Percentiles rank a stretch among this genome's conserved stretches.
These are phyloP conservation scores for Thymallus thymallus DNA, from an alignment of 2,113 vertebrate species.

Conservation along the genomic window DNA sequence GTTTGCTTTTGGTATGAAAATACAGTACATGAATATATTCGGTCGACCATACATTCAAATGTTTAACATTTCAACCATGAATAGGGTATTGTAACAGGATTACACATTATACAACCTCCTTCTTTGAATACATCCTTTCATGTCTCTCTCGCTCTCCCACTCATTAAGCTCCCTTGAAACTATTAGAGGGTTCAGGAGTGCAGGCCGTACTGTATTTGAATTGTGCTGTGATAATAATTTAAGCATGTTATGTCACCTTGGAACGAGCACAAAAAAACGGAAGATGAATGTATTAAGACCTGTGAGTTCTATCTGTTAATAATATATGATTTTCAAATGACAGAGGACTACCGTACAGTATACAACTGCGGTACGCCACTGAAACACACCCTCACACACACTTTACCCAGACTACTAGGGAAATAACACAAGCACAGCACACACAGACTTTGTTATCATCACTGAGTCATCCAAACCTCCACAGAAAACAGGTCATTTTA, in stretches of 20 bases:
- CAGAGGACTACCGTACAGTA: not conserved
- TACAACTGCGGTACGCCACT: not conserved
- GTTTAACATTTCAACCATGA: not conserved
- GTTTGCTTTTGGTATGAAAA: too few relatives aligned
- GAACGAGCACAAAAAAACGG: not conserved
- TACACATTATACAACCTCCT: too few relatives aligned
- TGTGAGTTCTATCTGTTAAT: not conserved
- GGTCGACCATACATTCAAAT: too few relatives aligned
- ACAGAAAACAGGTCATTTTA: constrained; percentile 30
- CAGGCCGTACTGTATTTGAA: constrained; percentile 13
- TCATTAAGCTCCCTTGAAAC: constrained; percentile 37
- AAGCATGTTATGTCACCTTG: constrained; percentile 40
- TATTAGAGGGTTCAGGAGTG: constrained; percentile 20
- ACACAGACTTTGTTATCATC: too few relatives aligned
- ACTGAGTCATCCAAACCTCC: not conserved
- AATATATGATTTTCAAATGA: not conserved
- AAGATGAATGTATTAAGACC: too few relatives aligned
- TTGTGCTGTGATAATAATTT: constrained; percentile 4
- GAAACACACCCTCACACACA: not conserved
- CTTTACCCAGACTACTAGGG: not conserved
- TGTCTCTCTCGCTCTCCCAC: constrained; percentile 18
- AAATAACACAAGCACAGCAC: not conserved
- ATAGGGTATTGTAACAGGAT: not conserved
- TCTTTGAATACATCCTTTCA: constrained; percentile 1
- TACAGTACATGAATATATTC: too few relatives aligned